Percentiles rank a stretch among this genome's conserved stretches.
Evolutionary conservation across 2,113 vertebrate species (phyloP).

Genomic region (Sminthopsis crassicaudata): DNA sequence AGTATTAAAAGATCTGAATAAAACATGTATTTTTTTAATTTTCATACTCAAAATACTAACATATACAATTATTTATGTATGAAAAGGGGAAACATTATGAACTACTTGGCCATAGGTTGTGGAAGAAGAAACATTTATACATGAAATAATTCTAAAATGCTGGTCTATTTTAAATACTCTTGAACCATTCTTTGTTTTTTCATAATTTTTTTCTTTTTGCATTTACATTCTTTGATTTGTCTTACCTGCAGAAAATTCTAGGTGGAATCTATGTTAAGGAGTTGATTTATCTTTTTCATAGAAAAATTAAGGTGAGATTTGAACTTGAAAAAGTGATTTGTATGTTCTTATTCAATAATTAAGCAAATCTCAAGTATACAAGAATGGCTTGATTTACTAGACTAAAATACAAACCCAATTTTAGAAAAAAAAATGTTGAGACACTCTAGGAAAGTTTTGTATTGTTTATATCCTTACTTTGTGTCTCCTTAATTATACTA

Average conservation of each 20-base stretch:
- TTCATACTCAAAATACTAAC: not conserved
- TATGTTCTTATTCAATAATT: not conserved
- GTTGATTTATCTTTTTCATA: not conserved
- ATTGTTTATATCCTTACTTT: not conserved
- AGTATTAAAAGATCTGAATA: not conserved
- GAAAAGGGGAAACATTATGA: not conserved
- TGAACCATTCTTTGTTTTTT: not conserved
- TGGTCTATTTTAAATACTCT: not conserved
- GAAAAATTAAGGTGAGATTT: not conserved
- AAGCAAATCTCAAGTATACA: not conserved
- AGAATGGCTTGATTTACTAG: not conserved
- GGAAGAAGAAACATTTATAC: not conserved
- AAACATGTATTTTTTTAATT: not conserved
- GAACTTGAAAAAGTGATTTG: not conserved
- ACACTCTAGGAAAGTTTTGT: not conserved
- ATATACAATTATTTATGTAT: not conserved
- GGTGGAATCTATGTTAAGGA: not conserved
- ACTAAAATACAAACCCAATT: not conserved
- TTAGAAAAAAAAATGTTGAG: not conserved
- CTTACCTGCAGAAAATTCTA: not conserved
- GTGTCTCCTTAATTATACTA: constrained; percentile 21
- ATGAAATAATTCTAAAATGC: not conserved
- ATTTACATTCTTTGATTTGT: not conserved
- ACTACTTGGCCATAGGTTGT: not conserved
- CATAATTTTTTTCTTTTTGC: not conserved